Evolutionary conservation across 2,113 vertebrate species (phyloP).

Genomic region (Plectropomus leopardus): DNA sequence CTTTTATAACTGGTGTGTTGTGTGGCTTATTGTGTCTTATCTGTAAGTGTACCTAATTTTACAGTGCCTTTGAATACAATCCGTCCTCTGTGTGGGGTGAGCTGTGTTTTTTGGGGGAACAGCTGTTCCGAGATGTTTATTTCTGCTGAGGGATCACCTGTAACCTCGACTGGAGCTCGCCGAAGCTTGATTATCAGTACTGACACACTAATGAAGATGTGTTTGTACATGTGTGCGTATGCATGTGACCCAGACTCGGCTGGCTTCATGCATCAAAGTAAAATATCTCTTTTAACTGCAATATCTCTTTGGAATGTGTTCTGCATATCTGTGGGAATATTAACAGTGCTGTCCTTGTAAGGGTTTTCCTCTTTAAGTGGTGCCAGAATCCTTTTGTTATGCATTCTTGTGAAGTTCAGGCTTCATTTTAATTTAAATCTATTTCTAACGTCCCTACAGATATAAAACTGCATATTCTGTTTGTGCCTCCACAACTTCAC

Average conservation of each 20-base stretch:
- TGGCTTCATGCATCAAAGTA: constrained; percentile 30
- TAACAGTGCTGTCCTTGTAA: not conserved
- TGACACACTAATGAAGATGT: constrained; percentile 8
- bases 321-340: not conserved
- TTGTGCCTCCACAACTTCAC: not conserved
- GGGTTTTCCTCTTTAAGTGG: not conserved
- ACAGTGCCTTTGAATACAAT: constrained; percentile 24
- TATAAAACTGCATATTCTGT: too few relatives aligned
- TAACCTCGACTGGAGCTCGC: constrained; percentile 7
- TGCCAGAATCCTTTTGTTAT: not conserved
- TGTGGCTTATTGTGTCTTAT: constrained; percentile 26
- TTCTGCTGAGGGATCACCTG: constrained; percentile 28
- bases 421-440: not conserved
- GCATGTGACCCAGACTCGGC: not conserved
- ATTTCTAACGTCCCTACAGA: not conserved
- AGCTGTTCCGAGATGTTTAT: constrained; percentile 7
- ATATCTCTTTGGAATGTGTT: not conserved
- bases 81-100: constrained; percentile 12
- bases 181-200: constrained; percentile 3
- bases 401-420: not conserved
- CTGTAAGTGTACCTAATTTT: constrained; percentile 38
- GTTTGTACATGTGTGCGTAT: not conserved
- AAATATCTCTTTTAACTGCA: constrained; percentile 5
- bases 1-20: not conserved
- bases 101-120: not conserved